Evolutionary conservation across 2,888 invertebrate genomes (phyloP).

Genomic region (Trichogramma dendrolimi): DNA sequence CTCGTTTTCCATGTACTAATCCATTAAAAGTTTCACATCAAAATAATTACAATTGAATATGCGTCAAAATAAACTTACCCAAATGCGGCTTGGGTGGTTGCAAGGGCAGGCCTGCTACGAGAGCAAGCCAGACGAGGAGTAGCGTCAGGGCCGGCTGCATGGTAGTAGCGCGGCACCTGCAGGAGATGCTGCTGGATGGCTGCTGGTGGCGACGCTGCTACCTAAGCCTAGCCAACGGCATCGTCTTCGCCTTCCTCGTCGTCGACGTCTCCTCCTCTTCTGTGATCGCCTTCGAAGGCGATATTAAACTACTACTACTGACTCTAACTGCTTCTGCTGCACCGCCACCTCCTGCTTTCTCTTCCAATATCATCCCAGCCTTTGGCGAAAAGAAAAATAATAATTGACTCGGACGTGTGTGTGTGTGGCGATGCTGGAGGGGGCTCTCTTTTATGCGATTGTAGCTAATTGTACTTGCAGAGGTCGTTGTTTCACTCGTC

Average conservation of each 20-base stretch:
- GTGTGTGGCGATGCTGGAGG: not conserved
- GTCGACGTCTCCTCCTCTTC: conserved; percentile 1
- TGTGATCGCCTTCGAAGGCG: too few relatives aligned
- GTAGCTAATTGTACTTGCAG: not conserved
- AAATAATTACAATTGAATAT: not conserved
- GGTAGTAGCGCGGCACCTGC: conserved; percentile 24
- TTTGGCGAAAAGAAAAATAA: not conserved
- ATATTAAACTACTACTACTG: not conserved
- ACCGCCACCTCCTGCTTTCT: not conserved
- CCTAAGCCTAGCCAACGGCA: conserved; percentile 18
- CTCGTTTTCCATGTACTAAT: too few relatives aligned
- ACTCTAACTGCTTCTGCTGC: not conserved
- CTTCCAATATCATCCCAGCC: conserved; percentile 20
- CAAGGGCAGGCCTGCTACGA: conserved; percentile 42
- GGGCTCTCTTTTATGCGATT: not conserved
- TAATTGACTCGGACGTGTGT: too few relatives aligned
- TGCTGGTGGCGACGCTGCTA: conserved; percentile 17
- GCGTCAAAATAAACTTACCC: conserved; percentile 37
- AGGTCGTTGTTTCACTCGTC: not conserved
- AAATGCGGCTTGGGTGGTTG: conserved; percentile 42
- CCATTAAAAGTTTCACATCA: too few relatives aligned
- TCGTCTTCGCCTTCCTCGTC: conserved; percentile 4
- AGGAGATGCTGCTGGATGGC: conserved; percentile 6
- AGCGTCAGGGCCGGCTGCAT: conserved; percentile 35
- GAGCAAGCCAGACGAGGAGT: conserved; percentile 32